Percentiles rank a stretch among this genome's conserved stretches.
Conservation (phyloP, 2,888 invertebrate species). For the Volucella inanis region DNA sequence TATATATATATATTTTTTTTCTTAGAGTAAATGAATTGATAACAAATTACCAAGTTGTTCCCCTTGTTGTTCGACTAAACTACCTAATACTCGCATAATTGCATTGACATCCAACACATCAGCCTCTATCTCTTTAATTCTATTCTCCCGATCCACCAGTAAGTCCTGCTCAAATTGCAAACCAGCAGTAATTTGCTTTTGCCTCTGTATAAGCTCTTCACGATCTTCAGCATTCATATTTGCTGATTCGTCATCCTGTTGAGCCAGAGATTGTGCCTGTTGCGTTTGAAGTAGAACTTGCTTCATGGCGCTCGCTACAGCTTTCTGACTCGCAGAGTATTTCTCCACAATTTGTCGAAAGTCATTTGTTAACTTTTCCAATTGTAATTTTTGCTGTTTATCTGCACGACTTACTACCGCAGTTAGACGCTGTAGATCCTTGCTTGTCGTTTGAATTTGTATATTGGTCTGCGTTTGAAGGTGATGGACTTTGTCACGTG, state of each 20-base stretch:
- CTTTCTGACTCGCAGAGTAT: constrained; percentile 91
- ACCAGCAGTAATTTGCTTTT: constrained; percentile 78
- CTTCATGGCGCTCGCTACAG: constrained; percentile 88
- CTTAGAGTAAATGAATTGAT: neutral
- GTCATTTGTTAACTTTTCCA: constrained; percentile 91
- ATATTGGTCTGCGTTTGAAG: constrained; percentile 90
- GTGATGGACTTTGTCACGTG: constrained; percentile 88
- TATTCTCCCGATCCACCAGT: constrained; percentile 90
- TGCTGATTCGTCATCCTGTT: constrained; percentile 76
- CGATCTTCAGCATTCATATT: constrained; percentile 80
- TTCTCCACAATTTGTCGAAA: constrained; percentile 91
- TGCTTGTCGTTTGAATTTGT: constrained; percentile 88
- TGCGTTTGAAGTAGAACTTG: constrained; percentile 78
- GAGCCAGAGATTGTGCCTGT: constrained; percentile 63
- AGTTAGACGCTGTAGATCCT: constrained; percentile 89
- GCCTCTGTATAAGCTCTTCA: constrained; percentile 81
- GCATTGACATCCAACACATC: constrained; percentile 92
- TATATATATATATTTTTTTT: constrained; percentile 29
- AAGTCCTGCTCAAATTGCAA: constrained; percentile 91
- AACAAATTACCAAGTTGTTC: constrained; percentile 87
- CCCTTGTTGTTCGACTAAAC: constrained; percentile 88
- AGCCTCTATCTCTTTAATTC: constrained; percentile 91
- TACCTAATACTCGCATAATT: constrained; percentile 90
- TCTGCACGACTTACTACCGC: constrained; percentile 88
- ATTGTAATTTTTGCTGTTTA: constrained; percentile 91